A percentile compares a stretch with the other conserved stretches of the same genome.
Conservation (phyloP, 2,888 invertebrate genomes). For the Troides aeacus region DNA sequence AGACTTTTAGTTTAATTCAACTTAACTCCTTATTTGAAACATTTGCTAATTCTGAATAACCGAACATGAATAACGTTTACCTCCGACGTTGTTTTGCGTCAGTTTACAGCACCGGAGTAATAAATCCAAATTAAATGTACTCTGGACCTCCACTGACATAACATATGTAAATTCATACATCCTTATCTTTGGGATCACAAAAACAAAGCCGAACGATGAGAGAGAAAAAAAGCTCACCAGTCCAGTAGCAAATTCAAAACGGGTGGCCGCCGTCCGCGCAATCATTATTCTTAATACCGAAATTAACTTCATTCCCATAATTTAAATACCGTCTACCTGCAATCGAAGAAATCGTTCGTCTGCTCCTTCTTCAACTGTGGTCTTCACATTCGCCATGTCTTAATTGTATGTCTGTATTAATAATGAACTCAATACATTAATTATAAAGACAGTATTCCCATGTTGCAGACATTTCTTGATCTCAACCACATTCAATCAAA, state of each 20-base stretch:
- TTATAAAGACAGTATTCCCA: not conserved
- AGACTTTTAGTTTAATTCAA: not conserved
- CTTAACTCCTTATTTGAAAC: not conserved
- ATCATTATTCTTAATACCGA: slow-evolving; percentile 76
- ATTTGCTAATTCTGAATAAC: slow-evolving; percentile 17
- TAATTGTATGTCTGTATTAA: not conserved
- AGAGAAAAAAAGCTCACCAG: slow-evolving; percentile 57
- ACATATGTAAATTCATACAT: slow-evolving; percentile 79
- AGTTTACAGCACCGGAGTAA: slow-evolving; percentile 68
- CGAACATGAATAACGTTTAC: slow-evolving; percentile 39
- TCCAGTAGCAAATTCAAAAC: slow-evolving; percentile 69
- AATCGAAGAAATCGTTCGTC: slow-evolving; percentile 41
- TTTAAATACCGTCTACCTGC: slow-evolving; percentile 68
- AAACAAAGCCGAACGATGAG: slow-evolving; percentile 65
- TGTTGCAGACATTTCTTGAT: not conserved
- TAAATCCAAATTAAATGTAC: slow-evolving; percentile 78
- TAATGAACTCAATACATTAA: not conserved
- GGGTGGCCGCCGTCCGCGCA: slow-evolving; percentile 71
- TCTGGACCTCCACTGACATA: slow-evolving; percentile 73
- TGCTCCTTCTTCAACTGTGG: slow-evolving; percentile 24
- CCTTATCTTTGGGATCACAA: slow-evolving; percentile 78
- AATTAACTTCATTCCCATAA: slow-evolving; percentile 78
- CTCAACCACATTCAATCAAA: not conserved
- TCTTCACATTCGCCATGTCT: not conserved
- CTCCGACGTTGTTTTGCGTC: slow-evolving; percentile 63